Conservation (phyloP, 2,888 invertebrate genomes). For the Oxystoma pomonae region DNA sequence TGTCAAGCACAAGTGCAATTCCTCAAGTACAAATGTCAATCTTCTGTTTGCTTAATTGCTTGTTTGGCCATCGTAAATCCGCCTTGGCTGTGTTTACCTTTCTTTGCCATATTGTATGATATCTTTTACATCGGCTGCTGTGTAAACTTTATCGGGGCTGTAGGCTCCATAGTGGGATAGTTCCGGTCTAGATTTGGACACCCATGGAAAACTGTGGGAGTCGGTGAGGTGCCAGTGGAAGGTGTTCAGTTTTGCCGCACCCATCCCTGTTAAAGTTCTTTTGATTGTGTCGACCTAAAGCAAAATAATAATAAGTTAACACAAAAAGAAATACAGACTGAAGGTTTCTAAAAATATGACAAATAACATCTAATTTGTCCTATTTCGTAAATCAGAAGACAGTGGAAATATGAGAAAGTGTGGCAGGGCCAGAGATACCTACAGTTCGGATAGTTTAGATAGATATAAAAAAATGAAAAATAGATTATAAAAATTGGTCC, state of each 20-base stretch:
- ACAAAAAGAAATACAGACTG: background rate
- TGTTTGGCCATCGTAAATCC: too few species aligned
- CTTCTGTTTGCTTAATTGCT: too few species aligned
- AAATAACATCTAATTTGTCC: background rate
- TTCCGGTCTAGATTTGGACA: slow-evolving; percentile 67
- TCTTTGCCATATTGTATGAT: slow-evolving; percentile 30
- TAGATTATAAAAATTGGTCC: too few species aligned
- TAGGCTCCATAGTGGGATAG: slow-evolving; percentile 76
- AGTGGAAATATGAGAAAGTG: too few species aligned
- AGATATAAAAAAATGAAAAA: too few species aligned
- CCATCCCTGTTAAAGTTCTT: slow-evolving; percentile 82
- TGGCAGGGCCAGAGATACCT: too few species aligned
- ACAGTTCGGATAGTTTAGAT: too few species aligned
- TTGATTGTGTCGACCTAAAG: slow-evolving; percentile 60
- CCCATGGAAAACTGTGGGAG: slow-evolving; percentile 90
- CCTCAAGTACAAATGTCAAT: too few species aligned
- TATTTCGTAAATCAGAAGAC: too few species aligned
- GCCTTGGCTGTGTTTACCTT: too few species aligned
- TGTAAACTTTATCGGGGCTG: slow-evolving; percentile 65
- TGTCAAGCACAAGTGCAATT: too few species aligned
- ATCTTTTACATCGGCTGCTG: slow-evolving; percentile 26
- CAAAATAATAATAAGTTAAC: background rate
- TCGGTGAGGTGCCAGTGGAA: slow-evolving; percentile 96
- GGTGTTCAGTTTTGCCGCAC: slow-evolving; percentile 84
- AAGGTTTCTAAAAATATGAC: background rate